Percentiles rank a stretch among this genome's conserved stretches.
Evolutionary conservation across 2,113 vertebrate genomes (phyloP).

Genomic region (Corvus moneduloides): DNA sequence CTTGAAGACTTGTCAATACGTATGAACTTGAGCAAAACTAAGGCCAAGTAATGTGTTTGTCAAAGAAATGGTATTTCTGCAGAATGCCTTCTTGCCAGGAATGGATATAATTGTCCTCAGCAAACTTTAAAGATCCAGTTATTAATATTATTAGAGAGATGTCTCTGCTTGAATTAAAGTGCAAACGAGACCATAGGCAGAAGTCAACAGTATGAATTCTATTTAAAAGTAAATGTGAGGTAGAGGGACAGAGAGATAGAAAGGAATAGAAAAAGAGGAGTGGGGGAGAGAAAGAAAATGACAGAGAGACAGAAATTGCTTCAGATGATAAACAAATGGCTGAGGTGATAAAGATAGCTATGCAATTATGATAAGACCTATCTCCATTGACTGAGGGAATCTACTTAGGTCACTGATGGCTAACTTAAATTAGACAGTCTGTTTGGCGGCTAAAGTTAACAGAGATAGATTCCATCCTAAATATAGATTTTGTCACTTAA

Average conservation of each 20-base stretch:
- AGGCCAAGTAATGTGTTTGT: background rate
- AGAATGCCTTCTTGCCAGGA: background rate
- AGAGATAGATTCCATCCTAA: background rate
- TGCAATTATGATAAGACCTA: background rate
- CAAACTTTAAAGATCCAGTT: background rate
- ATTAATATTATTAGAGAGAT: background rate
- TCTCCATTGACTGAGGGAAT: background rate
- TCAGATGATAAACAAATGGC: background rate
- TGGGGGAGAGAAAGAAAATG: background rate
- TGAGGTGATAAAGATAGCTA: background rate
- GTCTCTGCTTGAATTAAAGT: background rate
- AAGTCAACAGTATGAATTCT: background rate
- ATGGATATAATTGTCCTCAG: background rate
- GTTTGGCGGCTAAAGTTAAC: background rate
- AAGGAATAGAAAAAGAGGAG: background rate
- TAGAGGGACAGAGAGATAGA: background rate
- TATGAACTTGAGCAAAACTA: background rate
- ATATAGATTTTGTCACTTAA: background rate
- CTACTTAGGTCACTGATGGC: background rate
- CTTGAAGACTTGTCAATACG: background rate
- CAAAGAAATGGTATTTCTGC: background rate
- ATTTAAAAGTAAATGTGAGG: background rate
- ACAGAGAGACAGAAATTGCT: background rate
- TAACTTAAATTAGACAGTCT: background rate
- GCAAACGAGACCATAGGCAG: fast-evolving